These are phyloP conservation scores for Drosophila albomicans DNA, from an alignment of 1,140 invertebrate species.

Conservation along the genomic window DNA sequence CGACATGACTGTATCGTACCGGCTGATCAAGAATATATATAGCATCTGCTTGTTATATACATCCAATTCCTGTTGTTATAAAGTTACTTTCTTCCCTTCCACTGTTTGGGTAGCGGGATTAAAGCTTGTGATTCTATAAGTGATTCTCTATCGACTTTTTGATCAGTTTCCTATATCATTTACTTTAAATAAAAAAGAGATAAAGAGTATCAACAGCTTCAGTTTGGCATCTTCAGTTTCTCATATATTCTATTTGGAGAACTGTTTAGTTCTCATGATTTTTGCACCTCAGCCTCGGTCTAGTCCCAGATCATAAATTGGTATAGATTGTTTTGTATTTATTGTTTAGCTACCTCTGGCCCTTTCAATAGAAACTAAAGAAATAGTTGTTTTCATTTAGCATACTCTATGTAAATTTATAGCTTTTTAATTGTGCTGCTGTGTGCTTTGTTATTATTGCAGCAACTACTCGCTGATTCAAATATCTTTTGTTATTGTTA, in stretches of 20 bases:
- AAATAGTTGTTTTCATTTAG: slow-evolving; percentile 21
- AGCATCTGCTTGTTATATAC: too few species aligned
- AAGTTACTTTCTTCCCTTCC: too few species aligned
- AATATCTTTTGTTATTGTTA: slow-evolving; percentile 56
- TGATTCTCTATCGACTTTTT: too few species aligned
- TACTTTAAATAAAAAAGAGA: too few species aligned
- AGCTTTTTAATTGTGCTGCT: slow-evolving; percentile 55
- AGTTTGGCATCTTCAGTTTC: not conserved
- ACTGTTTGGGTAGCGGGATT: too few species aligned
- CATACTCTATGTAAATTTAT: slow-evolving; percentile 45
- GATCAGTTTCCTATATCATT: too few species aligned
- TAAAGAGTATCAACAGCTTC: slow-evolving; percentile 4
- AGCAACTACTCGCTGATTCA: slow-evolving; percentile 9
- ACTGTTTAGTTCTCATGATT: slow-evolving; percentile 17
- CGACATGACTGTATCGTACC: too few species aligned
- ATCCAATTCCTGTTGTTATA: too few species aligned
- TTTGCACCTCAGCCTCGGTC: slow-evolving; percentile 30
- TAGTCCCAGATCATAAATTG: slow-evolving; percentile 18
- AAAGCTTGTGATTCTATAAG: too few species aligned
- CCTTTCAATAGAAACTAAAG: slow-evolving; percentile 3
- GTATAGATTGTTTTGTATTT: slow-evolving; percentile 15
- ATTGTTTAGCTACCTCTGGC: not conserved
- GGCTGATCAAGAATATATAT: too few species aligned
- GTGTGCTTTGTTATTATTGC: slow-evolving; percentile 28
- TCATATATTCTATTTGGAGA: slow-evolving; percentile 14